Base-by-base conservation (phyloP, 2,113 vertebrate genomes). In the Myrmecophaga tridactyla region DNA sequence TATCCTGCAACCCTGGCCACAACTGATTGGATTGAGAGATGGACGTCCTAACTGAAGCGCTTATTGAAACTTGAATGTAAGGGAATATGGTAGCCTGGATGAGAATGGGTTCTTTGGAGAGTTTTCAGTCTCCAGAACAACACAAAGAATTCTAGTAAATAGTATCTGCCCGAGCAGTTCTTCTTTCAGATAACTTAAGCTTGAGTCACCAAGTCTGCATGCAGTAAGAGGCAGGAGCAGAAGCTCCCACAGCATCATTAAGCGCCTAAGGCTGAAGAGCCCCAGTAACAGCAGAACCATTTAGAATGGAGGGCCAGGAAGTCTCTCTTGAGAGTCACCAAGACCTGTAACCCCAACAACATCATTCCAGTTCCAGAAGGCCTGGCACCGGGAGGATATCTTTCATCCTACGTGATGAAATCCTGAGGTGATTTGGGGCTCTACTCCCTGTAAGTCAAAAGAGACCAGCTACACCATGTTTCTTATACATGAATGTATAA, bases 221-320 rank as follows among this genome's bases (percentile, higher is more conserved):
- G 56, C 36, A 43, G n/a, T 43, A 8, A 15, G 4, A 72, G 29
- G 31, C 77, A 94, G 18, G 7, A 53, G 18, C 41, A 53, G 67
- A 46, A 10, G 4, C 43, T 34, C 12, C 17, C 29, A 56, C n/a
- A 65, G 41, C 34, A 34, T 43, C 25, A 29, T 56, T 36, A 51
- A 48, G 11, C 43, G 6, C 31, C 1, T 2, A 17, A 18, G 2
- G 11, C 43, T n/a, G 4, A 56, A 31, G 72, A 92, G 53, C 56
- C 34, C n/a, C n/a, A 18, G 72, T 39, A 65, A 70, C 36, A 65
- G 34, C 51, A 14, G n/a, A 78, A 36, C 36, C 25, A 23, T 51
- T 56, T 23, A 8, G 14, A 27, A 3, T 0, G 62, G 58, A 43
- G 1, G 7, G 13, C 3, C 1, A 43, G 36, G 9, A n/a, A 17